Percentiles rank a stretch among this genome's conserved stretches.
Conservation (phyloP, 1,140 invertebrate species). For the Drosophila azteca region DNA sequence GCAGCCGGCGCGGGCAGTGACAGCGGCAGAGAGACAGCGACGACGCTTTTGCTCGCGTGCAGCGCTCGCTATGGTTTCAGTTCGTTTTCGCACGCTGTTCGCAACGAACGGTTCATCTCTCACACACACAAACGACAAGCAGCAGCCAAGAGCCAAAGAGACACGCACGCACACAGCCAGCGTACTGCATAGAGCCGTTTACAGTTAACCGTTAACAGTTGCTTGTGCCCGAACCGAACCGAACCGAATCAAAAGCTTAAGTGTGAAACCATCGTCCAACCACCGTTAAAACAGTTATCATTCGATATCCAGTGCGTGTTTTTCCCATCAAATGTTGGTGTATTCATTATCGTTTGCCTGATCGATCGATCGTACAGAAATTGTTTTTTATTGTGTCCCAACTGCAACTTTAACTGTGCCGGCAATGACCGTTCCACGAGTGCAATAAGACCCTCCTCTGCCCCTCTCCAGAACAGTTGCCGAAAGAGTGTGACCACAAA, state of each 20-base stretch:
- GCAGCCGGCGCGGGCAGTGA: conserved; percentile 29
- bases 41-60: conserved; percentile 75
- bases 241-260: too few species aligned
- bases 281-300: too few species aligned
- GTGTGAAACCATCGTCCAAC: too few species aligned
- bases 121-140: conserved; percentile 12
- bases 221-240: too few species aligned
- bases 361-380: not conserved
- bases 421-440: too few species aligned
- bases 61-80: conserved; percentile 72
- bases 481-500: not conserved
- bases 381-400: too few species aligned
- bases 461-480: too few species aligned
- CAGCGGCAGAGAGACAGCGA: conserved; percentile 29
- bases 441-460: too few species aligned
- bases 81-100: conserved; percentile 74
- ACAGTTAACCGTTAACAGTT: too few species aligned
- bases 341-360: not conserved
- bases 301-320: not conserved
- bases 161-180: conserved; percentile 16
- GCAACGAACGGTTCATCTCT: conserved; percentile 62
- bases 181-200: conserved; percentile 3
- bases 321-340: too few species aligned
- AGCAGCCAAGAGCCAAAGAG: conserved; percentile 8
- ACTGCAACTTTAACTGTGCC: too few species aligned